Base-by-base conservation (phyloP, 2,113 vertebrate genomes). In the Pelecanoides urinatrix region DNA sequence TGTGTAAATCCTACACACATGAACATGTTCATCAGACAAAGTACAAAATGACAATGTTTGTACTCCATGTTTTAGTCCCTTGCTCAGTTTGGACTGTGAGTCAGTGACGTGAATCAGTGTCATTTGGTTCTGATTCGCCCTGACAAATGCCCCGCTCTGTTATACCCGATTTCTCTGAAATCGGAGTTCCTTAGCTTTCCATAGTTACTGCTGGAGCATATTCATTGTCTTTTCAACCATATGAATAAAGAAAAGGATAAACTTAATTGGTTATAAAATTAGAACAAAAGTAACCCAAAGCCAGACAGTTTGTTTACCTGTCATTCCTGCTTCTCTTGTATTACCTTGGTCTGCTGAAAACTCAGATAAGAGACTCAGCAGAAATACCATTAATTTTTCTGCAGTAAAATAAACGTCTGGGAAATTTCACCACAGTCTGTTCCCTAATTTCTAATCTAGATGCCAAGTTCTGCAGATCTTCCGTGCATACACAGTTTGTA, bases 381-480 rank as follows among this genome's bases (percentile, higher is more conserved):
- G 34, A 88, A 89, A 38, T 10, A 4, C 16, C 22, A 4, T 6
- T 20, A 7, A 15, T 23, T 84, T 13, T 53, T 11, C 70, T 47
- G 56, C 12, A 8, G 55, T 16, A 18, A 61, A 53, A 66, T 0
- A 4, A 17, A 4, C 2, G 0, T 1, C 10, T 32, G 18, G 50
- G 42, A 25, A 13, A 44, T 30, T 6, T n/a, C 12, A 53, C 22
- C 19, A 5, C 11, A 15, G 20, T 0, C n/a, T 72, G 36, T 9
- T 22, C 30, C 53, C 34, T 19, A 12, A 20, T 18, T 32, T 25
- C 58, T 22, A 27, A 38, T 5, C 47, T 26, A 34, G 29, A 15
- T 4, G 19, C 34, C 56, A 22, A 11, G 47, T 1, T 11, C n/a
- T 59, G 56, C 44, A 52, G 52, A 6, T 1, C 50, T 56, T n/a